These are phyloP conservation scores for Enteromius afrohamiltoni DNA, from an alignment of 2,797 vertebrate genomes.

Conservation along the genomic window DNA sequence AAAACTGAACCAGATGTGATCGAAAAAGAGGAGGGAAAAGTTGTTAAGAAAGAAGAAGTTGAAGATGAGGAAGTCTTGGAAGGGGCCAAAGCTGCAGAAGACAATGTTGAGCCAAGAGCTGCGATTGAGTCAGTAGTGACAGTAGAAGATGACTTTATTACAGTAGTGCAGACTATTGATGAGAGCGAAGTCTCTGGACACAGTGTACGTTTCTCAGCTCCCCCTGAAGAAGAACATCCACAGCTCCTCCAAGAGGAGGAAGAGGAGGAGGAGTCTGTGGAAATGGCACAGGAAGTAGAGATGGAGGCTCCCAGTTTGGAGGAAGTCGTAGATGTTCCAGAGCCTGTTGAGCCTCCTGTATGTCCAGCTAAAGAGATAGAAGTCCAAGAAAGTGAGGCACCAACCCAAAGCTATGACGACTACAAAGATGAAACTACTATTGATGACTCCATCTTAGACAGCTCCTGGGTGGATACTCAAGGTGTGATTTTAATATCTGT, in stretches of 20 bases:
- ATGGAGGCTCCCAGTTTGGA: constrained; percentile 77
- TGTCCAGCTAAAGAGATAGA: constrained; percentile 82
- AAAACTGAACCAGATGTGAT: constrained; percentile 54
- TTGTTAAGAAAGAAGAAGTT: constrained; percentile 65
- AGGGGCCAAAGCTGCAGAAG: constrained; percentile 68
- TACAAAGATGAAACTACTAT: constrained; percentile 97
- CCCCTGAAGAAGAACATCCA: constrained; percentile 76
- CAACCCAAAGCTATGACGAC: constrained; percentile 89
- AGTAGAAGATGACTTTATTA: constrained; percentile 97
- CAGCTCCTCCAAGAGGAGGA: constrained; percentile 72
- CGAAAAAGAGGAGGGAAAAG: constrained; percentile 57
- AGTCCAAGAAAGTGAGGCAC: constrained; percentile 83
- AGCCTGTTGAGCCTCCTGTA: constrained; percentile 77
- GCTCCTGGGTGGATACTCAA: constrained; percentile 98
- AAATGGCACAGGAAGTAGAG: constrained; percentile 79
- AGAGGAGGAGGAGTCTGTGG: constrained; percentile 80
- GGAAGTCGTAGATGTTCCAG: constrained; percentile 69
- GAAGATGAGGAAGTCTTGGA: constrained; percentile 67
- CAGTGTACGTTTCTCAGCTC: constrained; percentile 91
- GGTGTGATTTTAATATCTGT: constrained; percentile 78
- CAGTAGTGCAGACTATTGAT: constrained; percentile 95
- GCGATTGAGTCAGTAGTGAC: constrained; percentile 95
- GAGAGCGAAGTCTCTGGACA: constrained; percentile 90
- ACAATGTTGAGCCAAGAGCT: constrained; percentile 79
- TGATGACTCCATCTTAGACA: constrained; percentile 98